phyloP scores from a whole-genome alignment of 2,797 vertebrate genomes.

The Sebastes jordani region DNA sequence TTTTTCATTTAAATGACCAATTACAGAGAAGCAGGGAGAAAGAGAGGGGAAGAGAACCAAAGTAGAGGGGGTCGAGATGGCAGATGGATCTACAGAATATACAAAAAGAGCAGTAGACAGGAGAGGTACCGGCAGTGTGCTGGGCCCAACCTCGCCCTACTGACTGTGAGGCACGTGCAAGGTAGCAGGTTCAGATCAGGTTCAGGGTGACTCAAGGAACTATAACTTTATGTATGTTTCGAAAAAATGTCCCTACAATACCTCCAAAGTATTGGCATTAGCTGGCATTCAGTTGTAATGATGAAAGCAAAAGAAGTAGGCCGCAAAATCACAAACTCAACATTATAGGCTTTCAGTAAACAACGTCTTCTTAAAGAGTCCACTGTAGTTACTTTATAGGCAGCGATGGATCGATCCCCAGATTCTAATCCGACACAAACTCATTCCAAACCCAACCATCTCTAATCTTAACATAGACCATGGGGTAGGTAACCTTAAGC shows the following conservation, averaged over 20 bases:
- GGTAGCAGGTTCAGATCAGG: background rate
- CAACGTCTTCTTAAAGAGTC: background rate
- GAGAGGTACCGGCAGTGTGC: constrained; percentile 15
- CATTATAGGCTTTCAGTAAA: background rate
- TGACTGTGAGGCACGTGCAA: constrained; percentile 28
- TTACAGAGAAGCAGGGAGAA: constrained; percentile 54
- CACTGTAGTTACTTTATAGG: background rate
- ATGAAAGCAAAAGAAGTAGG: too few species aligned
- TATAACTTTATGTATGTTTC: background rate
- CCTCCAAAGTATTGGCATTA: too few species aligned
- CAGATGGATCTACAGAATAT: constrained; percentile 54
- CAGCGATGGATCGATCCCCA: background rate
- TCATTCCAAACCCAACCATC: background rate
- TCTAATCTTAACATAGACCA: background rate
- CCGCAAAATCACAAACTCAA: too few species aligned
- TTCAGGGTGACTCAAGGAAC: background rate
- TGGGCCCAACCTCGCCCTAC: background rate
- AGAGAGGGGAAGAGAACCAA: constrained; percentile 21
- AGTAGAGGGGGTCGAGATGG: constrained; percentile 30
- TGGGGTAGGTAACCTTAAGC: too few species aligned
- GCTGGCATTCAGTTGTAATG: too few species aligned
- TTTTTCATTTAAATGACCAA: constrained; percentile 81
- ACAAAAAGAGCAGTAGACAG: constrained; percentile 48
- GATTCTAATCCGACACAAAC: background rate
- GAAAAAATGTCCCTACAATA: background rate